Conservation (phyloP, 1,140 invertebrate genomes). For the Gryon sp. region DNA sequence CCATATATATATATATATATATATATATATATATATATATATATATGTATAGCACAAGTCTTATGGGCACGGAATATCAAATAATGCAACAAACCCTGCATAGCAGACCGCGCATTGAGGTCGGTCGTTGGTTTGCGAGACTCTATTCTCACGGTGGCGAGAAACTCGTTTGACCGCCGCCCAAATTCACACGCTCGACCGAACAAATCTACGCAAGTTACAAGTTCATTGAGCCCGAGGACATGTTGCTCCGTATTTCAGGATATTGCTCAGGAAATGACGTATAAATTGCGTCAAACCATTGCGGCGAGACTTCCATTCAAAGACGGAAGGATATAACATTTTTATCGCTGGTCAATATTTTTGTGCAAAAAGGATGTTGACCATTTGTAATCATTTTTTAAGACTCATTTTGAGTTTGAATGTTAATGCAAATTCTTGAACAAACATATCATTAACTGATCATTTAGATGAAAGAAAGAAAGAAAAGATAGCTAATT, state of each 20-base stretch:
- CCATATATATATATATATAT: slow-evolving; percentile 52
- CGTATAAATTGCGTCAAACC: slow-evolving; percentile 41
- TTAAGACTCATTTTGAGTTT: too few species aligned
- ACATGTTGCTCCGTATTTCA: slow-evolving; percentile 31
- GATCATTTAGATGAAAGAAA: too few species aligned
- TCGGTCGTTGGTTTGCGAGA: slow-evolving; percentile 61
- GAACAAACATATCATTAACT: too few species aligned
- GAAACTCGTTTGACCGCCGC: slow-evolving; percentile 66
- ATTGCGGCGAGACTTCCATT: slow-evolving; percentile 17
- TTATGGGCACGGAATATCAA: slow-evolving; percentile 60
- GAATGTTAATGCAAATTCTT: too few species aligned
- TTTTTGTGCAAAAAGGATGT: too few species aligned
- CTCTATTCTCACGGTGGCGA: slow-evolving; percentile 66
- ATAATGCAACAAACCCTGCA: slow-evolving; percentile 66
- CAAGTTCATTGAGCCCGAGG: slow-evolving; percentile 64
- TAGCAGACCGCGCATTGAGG: slow-evolving; percentile 64
- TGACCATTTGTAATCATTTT: too few species aligned
- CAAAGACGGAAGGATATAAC: too few species aligned
- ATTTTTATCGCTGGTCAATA: too few species aligned
- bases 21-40: too few species aligned
- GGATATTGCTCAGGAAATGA: slow-evolving; percentile 40
- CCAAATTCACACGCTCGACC: slow-evolving; percentile 67
- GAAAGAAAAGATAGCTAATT: too few species aligned
- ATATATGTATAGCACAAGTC: slow-evolving; percentile 18
- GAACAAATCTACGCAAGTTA: slow-evolving; percentile 67